Base-by-base conservation (phyloP, 2,888 invertebrate genomes). In the Brachypterus glaber region DNA sequence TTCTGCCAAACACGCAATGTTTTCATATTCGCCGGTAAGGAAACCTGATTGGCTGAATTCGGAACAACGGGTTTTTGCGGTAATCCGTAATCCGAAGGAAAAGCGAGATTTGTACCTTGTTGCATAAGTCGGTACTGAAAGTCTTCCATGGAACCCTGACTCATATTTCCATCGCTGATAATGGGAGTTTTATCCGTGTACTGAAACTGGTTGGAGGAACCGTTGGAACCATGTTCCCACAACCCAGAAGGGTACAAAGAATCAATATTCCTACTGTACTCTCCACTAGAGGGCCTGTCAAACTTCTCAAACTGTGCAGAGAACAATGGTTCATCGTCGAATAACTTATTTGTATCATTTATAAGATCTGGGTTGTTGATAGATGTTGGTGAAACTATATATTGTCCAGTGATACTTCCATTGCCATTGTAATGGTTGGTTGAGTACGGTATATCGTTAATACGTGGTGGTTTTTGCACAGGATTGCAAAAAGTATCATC, bases 1-100 rank as follows among this genome's bases (percentile, higher is more conserved):
- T 84, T 81, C 63, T 87, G 87, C 87, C 88, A 88, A 48, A 88
- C 86, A 48, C 87, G 77, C 57, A 88, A 72, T 54, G 87, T 86
- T 65, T 87, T 88, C 46, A 85, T 77, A 54, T 74, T 77, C 2
- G 76, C 71, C 30, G 77, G 68, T 48, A 62, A 52, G 43, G 54
- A 56, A 37, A 66, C 63, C 53, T 67, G 67, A 15, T 55, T 52
- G 17, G 61, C 57, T 18, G 64, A 53, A 70, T 57, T 66, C 67
- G 67, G 63, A 51, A 58, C 52, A 53, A 63, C 48, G 52, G 52
- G 49, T 17, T 53, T 55, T 46, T 58, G 60, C 5, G 85, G 84
- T 59, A 87, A 69, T 37, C 86, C 86, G 62, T 86, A 84, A 66
- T 86, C 84, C 15, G 79, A 69, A 29, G 84, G 85, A 63, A 85